A percentile compares a stretch with the other conserved stretches of the same genome.
These are phyloP conservation scores for Oscheius sp. DNA, from an alignment of 2,888 invertebrate genomes.

Conservation along the genomic window DNA sequence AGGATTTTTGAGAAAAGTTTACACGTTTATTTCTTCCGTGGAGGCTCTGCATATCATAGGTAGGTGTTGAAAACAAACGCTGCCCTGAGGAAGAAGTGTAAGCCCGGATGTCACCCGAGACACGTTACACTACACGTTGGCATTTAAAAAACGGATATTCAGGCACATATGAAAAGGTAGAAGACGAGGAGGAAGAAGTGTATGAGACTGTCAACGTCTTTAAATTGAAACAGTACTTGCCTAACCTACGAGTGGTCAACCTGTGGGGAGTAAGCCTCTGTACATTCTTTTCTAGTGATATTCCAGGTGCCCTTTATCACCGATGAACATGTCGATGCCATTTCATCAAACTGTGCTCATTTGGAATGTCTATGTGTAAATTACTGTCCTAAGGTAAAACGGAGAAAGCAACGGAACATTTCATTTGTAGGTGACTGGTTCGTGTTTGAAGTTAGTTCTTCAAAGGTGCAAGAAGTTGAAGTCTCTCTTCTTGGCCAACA, in stretches of 20 bases:
- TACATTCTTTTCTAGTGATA: neutral
- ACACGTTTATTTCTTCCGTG: constrained; percentile 97
- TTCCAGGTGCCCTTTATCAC: constrained; percentile 77
- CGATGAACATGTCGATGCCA: constrained; percentile 97
- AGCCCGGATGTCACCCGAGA: constrained; percentile 21
- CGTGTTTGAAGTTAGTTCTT: constrained; percentile 91
- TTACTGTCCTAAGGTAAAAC: constrained; percentile 84
- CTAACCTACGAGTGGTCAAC: constrained; percentile 95
- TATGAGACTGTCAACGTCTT: constrained; percentile 99
- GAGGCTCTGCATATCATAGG: constrained; percentile 96
- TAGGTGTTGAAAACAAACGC: constrained; percentile 71
- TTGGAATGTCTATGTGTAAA: constrained; percentile 96
- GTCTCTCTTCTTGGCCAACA: constrained; percentile 94
- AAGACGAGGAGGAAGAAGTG: constrained; percentile 98
- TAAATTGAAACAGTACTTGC: constrained; percentile 96
- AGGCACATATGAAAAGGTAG: constrained; percentile 96
- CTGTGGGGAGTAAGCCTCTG: constrained; percentile 89
- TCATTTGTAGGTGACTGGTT: constrained; percentile 83
- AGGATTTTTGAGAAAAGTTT: constrained; percentile 99
- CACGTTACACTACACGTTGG: constrained; percentile 7
- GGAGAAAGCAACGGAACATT: neutral
- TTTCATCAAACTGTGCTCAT: constrained; percentile 79
- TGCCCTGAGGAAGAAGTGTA: constrained; percentile 17
- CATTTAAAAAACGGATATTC: constrained; percentile 40
- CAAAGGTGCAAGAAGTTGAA: constrained; percentile 90